Percentiles rank a stretch among this genome's conserved stretches.
These are phyloP conservation scores for Halichondria panicea DNA, from an alignment of 37 sponge, comb jelly and placozoan species.

Conservation along the genomic window DNA sequence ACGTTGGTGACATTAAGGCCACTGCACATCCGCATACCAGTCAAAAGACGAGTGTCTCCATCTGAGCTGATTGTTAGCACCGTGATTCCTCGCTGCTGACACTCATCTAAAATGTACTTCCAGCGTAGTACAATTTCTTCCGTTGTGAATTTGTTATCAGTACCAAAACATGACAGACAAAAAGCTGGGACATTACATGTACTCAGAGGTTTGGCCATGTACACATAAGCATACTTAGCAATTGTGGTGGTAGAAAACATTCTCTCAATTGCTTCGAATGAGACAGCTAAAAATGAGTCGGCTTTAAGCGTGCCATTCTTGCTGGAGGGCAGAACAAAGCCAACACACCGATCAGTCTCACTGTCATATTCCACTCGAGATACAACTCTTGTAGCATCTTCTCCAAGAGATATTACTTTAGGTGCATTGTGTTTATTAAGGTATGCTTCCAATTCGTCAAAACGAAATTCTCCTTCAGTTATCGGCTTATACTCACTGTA, in stretches of 20 bases:
- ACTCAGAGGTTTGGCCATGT: constrained; percentile 55
- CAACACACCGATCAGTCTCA: constrained; percentile 52
- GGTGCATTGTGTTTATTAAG: constrained; percentile 28
- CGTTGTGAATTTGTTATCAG: constrained; percentile 46
- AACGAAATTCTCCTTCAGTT: constrained; percentile 59
- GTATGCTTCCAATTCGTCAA: constrained; percentile 41
- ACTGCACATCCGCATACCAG: constrained; percentile 30
- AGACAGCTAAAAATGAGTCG: constrained; percentile 37
- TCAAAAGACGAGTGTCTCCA: constrained; percentile 50
- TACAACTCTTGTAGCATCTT: constrained; percentile 55
- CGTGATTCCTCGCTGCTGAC: constrained; percentile 31
- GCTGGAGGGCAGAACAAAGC: constrained; percentile 43
- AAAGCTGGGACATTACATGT: constrained; percentile 32
- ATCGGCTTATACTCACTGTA: constrained; percentile 29
- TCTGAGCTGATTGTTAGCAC: constrained; percentile 43
- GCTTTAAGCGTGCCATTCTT: constrained; percentile 21
- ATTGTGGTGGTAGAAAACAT: constrained; percentile 5
- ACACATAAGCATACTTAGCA: constrained; percentile 64
- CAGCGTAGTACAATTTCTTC: constrained; percentile 25
- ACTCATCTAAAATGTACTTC: constrained; percentile 42
- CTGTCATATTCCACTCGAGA: constrained; percentile 50
- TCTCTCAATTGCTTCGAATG: constrained; percentile 38
- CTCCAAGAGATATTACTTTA: constrained; percentile 39
- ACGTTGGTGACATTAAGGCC: not conserved
- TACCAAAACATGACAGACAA: constrained; percentile 49